Evolutionary conservation across 1,140 invertebrate genomes (phyloP), one percentile per base, ranked within the genome.

Genomic region (Charaxes varanes): DNA sequence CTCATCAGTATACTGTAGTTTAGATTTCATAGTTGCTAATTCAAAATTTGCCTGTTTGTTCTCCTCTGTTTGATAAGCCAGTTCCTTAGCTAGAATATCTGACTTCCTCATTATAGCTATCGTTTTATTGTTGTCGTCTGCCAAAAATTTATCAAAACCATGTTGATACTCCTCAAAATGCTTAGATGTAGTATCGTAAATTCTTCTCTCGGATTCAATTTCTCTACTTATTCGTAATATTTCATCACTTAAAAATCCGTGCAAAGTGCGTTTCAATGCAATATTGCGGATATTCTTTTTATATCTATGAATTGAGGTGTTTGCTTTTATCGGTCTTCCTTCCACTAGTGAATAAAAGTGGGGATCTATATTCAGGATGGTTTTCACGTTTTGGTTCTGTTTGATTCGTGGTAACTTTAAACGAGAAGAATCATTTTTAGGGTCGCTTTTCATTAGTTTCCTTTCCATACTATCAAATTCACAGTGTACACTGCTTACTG

Each of bases 61-160:
- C 34, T 86, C 77, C 44, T 86, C 81, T 18, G 79, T 84, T 60
- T 85, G 82, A 44, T 83, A 76, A 1, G 63, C 59, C 11, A 89
- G 84, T 15, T 78, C 65, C 21, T 69, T 85, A 1, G 62, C 55
- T 41, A 88, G 81, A 18, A 59, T 42, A 41, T 89, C 86, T 0
- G 87, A 86, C 54, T 84, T 66, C 4, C 72, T 63, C 47, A 91
- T 67, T 1, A 89, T 61, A 5, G 60, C 48, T 70, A 89, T 90
- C 1, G 88, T 88, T 38, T 81, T 79, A 36, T 87, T 77, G 46
- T 91, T 87, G 57, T 90, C 88, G 28, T 87, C 72, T 1, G 85
- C 85, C 3, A 91, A 62, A 57, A 89, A 90, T 36, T 88, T 84
- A 53, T 91, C 89, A 49, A 91, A 90, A 31, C 79, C 79, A 18